Evolutionary conservation across 2,888 invertebrate species (phyloP).

Genomic region (Epinotia bilunana): DNA sequence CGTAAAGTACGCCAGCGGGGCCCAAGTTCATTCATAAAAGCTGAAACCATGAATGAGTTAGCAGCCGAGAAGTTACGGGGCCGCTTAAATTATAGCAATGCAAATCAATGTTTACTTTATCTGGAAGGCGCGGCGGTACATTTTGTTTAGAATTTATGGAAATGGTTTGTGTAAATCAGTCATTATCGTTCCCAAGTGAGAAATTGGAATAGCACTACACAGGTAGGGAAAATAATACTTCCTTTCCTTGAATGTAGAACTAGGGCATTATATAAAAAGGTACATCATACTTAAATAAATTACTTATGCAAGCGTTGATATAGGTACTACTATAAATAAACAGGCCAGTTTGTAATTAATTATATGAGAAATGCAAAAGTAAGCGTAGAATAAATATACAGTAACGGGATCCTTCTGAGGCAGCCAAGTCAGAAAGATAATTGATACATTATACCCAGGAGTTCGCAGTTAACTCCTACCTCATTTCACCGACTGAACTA

Average conservation of each 20-base stretch:
- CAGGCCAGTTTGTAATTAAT: too few species aligned
- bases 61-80: constrained; percentile 44
- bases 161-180: background rate
- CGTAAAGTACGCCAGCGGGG: constrained; percentile 50
- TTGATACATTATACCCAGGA: too few species aligned
- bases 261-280: too few species aligned
- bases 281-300: too few species aligned
- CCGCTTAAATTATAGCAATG: constrained; percentile 40
- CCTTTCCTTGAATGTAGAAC: background rate
- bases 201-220: background rate
- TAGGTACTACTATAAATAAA: too few species aligned
- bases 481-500: too few species aligned
- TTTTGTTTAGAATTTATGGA: constrained; percentile 6
- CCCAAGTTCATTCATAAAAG: constrained; percentile 58
- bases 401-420: too few species aligned
- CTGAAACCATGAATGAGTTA: constrained; percentile 52
- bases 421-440: too few species aligned
- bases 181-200: background rate
- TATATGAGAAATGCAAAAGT: too few species aligned
- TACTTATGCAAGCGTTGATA: too few species aligned
- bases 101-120: constrained; percentile 42
- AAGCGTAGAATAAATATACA: too few species aligned
- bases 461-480: too few species aligned
- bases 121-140: background rate
- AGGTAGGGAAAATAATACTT: background rate